Base-by-base conservation (phyloP, 2,888 invertebrate species). In the Eupithecia insigniata region DNA sequence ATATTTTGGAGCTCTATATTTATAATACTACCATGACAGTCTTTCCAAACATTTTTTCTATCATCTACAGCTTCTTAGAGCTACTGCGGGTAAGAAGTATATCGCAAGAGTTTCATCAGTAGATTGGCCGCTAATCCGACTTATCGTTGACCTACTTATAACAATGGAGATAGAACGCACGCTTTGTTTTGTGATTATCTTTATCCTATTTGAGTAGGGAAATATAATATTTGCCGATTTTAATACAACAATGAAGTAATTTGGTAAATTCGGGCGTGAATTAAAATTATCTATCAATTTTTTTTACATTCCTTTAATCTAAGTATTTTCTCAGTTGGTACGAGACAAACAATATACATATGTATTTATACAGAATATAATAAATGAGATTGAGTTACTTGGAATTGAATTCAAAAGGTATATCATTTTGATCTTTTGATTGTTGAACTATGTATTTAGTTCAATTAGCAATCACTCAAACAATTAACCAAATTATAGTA, bases 81-180 rank as follows among this genome's bases (percentile, higher is more conserved):
- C 74, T 76, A 73, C 78, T 76, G 61, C 67, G 36, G 65, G 22
- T 73, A 65, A 69, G 46, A 66, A 55, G 51, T 70, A 71, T 62
- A 55, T 76, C 72, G 77, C 82, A 80, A 75, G 76, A 76, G 74
- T 79, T 82, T 85, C 84, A 87, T 87, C 87, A 86, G 85, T 84
- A 83, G 80, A 84, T 83, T 83, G 80, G 76, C 72, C 76, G 79
- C 76, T 87, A 84, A 88, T 88, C 86, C 84, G 71, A 78, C 81
- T 83, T 89, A 87, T 88, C 85, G 81, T 70, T 84, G 87, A 83
- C 88, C 89, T 75, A 88, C 81, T 86, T 88, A 74, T 76, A 70
- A 84, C 84, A 85, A 83, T 83, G 76, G 75, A 74, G 71, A 74
- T 71, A 69, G 73, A 72, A 61, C 68, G 70, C 66, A 64, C 58